phyloP scores from a whole-genome alignment of 2,113 vertebrate genomes.

The Scartelaos histophorus region DNA sequence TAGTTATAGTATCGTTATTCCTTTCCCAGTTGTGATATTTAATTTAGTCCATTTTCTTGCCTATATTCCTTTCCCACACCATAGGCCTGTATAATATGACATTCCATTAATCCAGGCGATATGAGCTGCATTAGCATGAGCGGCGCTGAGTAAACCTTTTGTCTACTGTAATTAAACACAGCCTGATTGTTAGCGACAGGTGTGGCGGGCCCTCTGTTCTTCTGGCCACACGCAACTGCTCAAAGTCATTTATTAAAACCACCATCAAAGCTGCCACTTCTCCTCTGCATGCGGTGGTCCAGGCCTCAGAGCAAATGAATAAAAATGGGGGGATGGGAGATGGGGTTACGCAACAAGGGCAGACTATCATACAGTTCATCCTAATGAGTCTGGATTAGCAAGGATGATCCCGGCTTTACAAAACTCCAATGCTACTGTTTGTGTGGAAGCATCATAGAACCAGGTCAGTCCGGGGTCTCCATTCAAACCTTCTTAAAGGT shows the following conservation, averaged over 20 bases:
- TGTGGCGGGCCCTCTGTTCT: constrained; percentile 51
- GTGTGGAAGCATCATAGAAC: constrained; percentile 30
- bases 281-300: constrained; percentile 9
- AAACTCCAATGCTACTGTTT: constrained; percentile 54
- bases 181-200: constrained; percentile 41
- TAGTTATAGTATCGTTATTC: no score
- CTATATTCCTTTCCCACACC: no score
- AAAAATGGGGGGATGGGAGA: constrained; percentile 53
- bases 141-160: constrained; percentile 38
- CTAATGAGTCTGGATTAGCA: constrained; percentile 82
- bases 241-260: constrained; percentile 70
- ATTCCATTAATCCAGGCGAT: neutral
- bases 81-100: neutral
- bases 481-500: constrained; percentile 39
- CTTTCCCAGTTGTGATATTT: no score
- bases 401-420: constrained; percentile 80
- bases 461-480: constrained; percentile 55
- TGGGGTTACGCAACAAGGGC: constrained; percentile 19
- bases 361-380: constrained; percentile 78
- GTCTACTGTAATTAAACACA: constrained; percentile 43
- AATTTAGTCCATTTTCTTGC: no score
- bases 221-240: constrained; percentile 37
- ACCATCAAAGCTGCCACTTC: constrained; percentile 67
- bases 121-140: constrained; percentile 10
- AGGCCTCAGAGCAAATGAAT: neutral